A percentile compares a stretch with the other conserved stretches of the same genome.
Evolutionary conservation across 2,888 invertebrate genomes (phyloP).

Genomic region (Temnothorax rugatulus): DNA sequence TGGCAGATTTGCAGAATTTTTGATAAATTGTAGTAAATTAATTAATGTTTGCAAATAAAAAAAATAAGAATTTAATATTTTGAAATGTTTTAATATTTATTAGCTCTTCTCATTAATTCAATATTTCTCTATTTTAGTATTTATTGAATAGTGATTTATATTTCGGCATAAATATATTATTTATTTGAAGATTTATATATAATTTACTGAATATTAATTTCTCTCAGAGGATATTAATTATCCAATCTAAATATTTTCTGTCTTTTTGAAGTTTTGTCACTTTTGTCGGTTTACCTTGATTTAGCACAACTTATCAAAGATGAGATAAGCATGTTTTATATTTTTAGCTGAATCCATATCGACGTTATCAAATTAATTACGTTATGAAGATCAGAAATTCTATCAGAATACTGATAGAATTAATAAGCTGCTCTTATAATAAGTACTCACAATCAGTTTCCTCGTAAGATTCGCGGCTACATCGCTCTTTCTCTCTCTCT

Average conservation of each 20-base stretch:
- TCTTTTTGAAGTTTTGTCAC: background rate
- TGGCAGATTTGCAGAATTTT: background rate
- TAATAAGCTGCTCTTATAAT: background rate
- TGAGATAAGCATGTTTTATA: background rate
- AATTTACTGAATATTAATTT: background rate
- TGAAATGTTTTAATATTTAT: conserved; percentile 7
- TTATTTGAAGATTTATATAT: background rate
- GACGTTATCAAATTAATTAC: background rate
- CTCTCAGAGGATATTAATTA: background rate
- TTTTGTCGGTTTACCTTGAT: background rate
- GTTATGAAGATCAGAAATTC: background rate
- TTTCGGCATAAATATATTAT: background rate
- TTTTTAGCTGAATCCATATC: background rate
- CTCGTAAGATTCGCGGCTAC: conserved; percentile 31
- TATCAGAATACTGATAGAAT: background rate
- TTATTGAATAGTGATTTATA: background rate
- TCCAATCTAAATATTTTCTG: background rate
- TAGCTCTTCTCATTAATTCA: background rate
- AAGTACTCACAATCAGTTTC: conserved; percentile 41
- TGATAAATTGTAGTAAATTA: background rate
- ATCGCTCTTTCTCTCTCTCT: conserved; percentile 23
- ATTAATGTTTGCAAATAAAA: background rate
- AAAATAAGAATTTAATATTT: background rate
- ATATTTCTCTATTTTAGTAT: conserved; percentile 15
- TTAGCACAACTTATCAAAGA: background rate